phyloP scores from a whole-genome alignment of 2,113 vertebrate genomes.

The Anhinga anhinga region DNA sequence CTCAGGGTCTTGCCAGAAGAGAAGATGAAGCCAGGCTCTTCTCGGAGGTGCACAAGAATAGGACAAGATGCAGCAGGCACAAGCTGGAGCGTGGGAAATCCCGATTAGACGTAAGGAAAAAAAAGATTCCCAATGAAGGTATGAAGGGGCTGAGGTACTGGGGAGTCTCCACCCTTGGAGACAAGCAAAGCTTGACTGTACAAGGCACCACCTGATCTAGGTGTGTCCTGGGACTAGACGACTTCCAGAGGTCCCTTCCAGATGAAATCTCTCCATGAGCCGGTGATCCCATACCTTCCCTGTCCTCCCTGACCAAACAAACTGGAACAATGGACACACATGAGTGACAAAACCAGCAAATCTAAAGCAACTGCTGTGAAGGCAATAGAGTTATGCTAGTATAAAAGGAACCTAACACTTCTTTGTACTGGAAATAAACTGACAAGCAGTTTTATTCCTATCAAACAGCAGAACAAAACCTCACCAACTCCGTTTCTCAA shows the following conservation, averaged over 20 bases:
- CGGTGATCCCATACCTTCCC: not conserved
- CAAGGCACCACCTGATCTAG: not conserved
- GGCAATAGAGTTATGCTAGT: not conserved
- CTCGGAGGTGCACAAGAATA: not conserved
- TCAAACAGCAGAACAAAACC: not conserved
- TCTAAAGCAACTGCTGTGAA: not conserved
- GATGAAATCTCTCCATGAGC: not conserved
- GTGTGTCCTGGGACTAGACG: not conserved
- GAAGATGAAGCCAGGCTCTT: not conserved
- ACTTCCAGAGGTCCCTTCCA: not conserved
- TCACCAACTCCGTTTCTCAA: not conserved
- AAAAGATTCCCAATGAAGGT: not conserved
- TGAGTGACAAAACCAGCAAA: not conserved
- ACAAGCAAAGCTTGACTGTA: not conserved
- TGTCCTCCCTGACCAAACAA: not conserved
- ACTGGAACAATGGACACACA: fast-evolving
- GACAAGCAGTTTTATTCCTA: not conserved
- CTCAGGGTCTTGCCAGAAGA: not conserved
- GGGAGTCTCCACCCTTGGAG: not conserved
- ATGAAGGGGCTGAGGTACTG: not conserved
- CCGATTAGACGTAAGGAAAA: not conserved
- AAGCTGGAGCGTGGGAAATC: not conserved
- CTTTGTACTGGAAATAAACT: not conserved
- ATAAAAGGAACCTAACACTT: not conserved
- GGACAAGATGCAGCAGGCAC: not conserved